These are phyloP conservation scores for Centropus unirufus DNA, from an alignment of 2,113 vertebrate species.

Conservation along the genomic window DNA sequence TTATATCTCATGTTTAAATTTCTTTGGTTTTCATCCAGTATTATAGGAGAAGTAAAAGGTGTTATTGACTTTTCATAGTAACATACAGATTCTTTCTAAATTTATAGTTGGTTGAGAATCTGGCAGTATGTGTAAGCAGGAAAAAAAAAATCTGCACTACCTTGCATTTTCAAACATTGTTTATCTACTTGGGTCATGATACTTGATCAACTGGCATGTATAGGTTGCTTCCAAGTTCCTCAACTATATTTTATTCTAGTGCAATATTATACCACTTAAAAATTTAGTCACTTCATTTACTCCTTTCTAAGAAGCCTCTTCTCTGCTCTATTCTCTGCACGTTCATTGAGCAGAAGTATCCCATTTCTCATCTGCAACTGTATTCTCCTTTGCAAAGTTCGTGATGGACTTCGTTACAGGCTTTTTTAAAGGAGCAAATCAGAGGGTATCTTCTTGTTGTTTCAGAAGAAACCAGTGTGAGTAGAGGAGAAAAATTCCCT, in stretches of 20 bases:
- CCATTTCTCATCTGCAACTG: not conserved
- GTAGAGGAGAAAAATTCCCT: not conserved
- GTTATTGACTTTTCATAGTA: not conserved
- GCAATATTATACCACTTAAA: not conserved
- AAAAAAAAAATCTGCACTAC: not conserved
- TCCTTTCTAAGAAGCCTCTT: not conserved
- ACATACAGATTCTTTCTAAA: not conserved
- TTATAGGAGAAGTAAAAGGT: not conserved
- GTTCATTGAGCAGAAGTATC: not conserved
- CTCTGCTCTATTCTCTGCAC: not conserved
- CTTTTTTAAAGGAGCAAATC: not conserved
- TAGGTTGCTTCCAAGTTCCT: not conserved
- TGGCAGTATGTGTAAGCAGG: accelerated
- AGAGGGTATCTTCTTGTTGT: not conserved
- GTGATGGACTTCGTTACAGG: not conserved
- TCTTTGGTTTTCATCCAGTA: not conserved
- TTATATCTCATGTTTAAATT: not conserved
- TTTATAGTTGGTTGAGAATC: not conserved
- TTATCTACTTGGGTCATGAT: not conserved
- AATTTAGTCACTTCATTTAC: not conserved
- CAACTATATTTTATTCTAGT: not conserved
- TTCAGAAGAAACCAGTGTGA: not conserved
- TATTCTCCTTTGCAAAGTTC: not conserved
- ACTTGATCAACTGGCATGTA: not conserved
- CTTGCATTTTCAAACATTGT: not conserved